Conservation (phyloP, 2,888 invertebrate species). For the Metacarcinus magister region DNA sequence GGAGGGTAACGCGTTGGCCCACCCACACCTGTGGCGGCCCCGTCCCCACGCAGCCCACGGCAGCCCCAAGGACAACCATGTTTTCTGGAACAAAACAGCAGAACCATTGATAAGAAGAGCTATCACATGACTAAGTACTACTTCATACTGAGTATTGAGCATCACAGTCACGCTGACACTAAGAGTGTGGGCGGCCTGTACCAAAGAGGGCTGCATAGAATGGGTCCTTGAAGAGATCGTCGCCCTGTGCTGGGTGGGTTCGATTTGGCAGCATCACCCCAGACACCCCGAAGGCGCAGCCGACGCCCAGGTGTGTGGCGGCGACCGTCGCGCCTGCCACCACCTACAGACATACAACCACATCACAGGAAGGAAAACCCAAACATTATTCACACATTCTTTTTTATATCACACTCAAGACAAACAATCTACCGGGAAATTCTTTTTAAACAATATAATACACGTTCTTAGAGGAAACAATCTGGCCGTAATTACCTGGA, state of each 20-base stretch:
- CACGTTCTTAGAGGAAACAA: neutral
- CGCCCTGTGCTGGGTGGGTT: conserved; percentile 52
- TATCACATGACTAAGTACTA: neutral
- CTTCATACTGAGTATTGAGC: neutral
- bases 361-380: neutral
- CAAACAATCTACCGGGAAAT: neutral
- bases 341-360: conserved; percentile 54
- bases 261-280: conserved; percentile 71
- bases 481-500: neutral
- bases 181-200: neutral
- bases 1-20: conserved; percentile 76
- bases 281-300: conserved; percentile 67
- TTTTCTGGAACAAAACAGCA: conserved; percentile 66
- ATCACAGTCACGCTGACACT: neutral
- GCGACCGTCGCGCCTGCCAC: conserved; percentile 70
- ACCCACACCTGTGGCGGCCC: conserved; percentile 69
- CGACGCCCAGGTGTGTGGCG: conserved; percentile 69
- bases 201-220: conserved; percentile 70
- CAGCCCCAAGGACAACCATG: conserved; percentile 70
- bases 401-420: neutral
- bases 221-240: neutral
- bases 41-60: conserved; percentile 66
- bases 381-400: neutral
- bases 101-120: neutral
- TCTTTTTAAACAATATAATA: neutral